Evolutionary conservation across 1,140 invertebrate species (phyloP), one percentile per base, ranked within the genome.

Genomic region (Atta colombica): DNA sequence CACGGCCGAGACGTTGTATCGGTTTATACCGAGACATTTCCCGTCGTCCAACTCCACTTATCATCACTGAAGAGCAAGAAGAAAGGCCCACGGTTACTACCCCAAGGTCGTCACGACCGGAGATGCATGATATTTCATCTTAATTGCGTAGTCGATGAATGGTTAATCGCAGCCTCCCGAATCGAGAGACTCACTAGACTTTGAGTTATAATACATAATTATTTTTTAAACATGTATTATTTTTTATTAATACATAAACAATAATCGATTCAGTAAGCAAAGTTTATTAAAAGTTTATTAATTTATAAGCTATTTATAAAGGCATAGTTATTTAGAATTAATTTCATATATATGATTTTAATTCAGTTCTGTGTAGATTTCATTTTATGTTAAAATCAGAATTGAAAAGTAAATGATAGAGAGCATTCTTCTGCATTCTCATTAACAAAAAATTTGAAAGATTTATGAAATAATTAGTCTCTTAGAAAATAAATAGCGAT

Each of bases 51-150:
- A 7, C 18, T 25, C 25, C 69, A 74, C 18, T 82, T 75, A 61
- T 72, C 80, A 21, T 60, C 68, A 21, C 7, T 25, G 39, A 74
- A 18, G 51, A 25, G 69, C 69, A 51, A 84, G 55, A 84, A 60
- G 69, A 74, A 75, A 84, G 55, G 58, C 55, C 5, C 80, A 60
- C 25, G 39, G 7, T 51, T 74, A 75, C 31, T 63, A 75, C 39
- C 55, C 18, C 55, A 75, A 84, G 80, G 69, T 84, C 80, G n/a
- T 75, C 69, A 75, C 69, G 80, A 63, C 16, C 45, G 39, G 14
- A 81, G 55, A 58, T 63, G 39, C 31, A 35, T n/a, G n/a, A 74
- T 75, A 81, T 63, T 75, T 81, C 77, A 81, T 81, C 63, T 53
- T 61, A 74, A 75, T 21, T 63, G 28, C n/a, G 0, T n/a, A 39